Evolutionary conservation across 2,888 invertebrate species (phyloP), one percentile per base, ranked within the genome.

Genomic region (Trissoscelio sp.): DNA sequence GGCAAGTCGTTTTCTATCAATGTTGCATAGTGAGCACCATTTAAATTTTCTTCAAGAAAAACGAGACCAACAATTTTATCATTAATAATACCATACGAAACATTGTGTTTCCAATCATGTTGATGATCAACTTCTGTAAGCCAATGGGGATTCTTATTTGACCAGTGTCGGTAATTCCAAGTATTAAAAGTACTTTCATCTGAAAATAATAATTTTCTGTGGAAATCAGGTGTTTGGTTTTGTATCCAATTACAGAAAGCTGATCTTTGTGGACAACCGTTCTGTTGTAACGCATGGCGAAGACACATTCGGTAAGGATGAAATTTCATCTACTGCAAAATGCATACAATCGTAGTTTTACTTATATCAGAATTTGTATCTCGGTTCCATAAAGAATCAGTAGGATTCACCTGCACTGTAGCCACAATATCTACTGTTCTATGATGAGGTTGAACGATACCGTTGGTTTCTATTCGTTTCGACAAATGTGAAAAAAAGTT

Each of bases 131-230:
- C 18, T 12, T 70, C 22, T 46, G 22, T 20, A 7, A 70, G 2
- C 28, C 28, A 28, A 6, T 3, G 28, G 6, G 28, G 6, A 28
- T 28, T 28, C 3, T 28, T 28, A 28, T 28, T 3, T 6, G 28
- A 28, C 28, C 3, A 28, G 6, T 28, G 6, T 5, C 28, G 28
- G 6, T 5, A 28, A 28, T 28, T 28, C 6, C 28, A 28, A 5
- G 28, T 3, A 28, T 66, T 74, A 5, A 74, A 74, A 4, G 74
- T 57, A 53, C 57, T 22, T 22, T 74, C 34, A 24, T 74, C 74
- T 3, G 57, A 24, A 57, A 74, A 74, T 12, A 74, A 28, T 16
- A 66, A 44, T 16, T 64, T 44, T n/a, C 44, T 7, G 11, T 74
- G 66, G 22, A 75, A 75, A 22, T 57, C 3, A 5, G 48, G 24